Evolutionary conservation across 2,113 vertebrate species (phyloP).

Genomic region (Perca flavescens): DNA sequence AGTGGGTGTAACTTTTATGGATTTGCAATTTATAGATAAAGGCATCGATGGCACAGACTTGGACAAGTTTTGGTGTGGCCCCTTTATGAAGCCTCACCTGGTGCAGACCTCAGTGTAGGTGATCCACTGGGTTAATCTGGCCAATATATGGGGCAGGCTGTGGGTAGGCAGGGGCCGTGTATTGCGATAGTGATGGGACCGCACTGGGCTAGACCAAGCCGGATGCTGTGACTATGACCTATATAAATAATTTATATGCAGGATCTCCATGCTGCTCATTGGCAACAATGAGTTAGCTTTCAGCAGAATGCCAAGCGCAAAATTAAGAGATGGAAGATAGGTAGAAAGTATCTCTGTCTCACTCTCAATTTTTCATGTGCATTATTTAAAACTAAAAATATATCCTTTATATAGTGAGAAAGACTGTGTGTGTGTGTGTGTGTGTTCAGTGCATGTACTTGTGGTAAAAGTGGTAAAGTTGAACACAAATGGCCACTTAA

Average conservation of each 20-base stretch:
- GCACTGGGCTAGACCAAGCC: conserved; percentile 66
- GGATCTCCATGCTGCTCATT: conserved; percentile 72
- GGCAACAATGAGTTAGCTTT: conserved; percentile 48
- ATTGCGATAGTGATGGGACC: conserved; percentile 58
- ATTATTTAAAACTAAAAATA: conserved; percentile 1
- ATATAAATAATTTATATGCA: conserved; percentile 82
- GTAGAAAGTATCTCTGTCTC: not conserved
- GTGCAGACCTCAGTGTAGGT: conserved; percentile 42
- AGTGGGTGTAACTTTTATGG: conserved; percentile 1
- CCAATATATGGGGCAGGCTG: conserved; percentile 70
- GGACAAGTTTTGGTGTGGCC: not conserved
- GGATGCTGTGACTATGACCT: conserved; percentile 80
- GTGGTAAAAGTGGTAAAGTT: not conserved
- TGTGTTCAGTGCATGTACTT: not conserved
- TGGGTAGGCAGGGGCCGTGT: conserved; percentile 57
- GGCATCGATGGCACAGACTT: not conserved
- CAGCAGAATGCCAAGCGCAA: conserved; percentile 38
- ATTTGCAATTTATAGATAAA: not conserved
- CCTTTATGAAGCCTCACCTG: conserved; percentile 27
- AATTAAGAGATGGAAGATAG: conserved; percentile 13
- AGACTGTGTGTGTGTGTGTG: not conserved
- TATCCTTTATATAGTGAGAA: not conserved
- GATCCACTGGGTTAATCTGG: conserved; percentile 72
- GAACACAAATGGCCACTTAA: conserved; percentile 27
- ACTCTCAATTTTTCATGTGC: not conserved